phyloP scores from a whole-genome alignment of 2,797 vertebrate species.

The Garrulus glandarius region DNA sequence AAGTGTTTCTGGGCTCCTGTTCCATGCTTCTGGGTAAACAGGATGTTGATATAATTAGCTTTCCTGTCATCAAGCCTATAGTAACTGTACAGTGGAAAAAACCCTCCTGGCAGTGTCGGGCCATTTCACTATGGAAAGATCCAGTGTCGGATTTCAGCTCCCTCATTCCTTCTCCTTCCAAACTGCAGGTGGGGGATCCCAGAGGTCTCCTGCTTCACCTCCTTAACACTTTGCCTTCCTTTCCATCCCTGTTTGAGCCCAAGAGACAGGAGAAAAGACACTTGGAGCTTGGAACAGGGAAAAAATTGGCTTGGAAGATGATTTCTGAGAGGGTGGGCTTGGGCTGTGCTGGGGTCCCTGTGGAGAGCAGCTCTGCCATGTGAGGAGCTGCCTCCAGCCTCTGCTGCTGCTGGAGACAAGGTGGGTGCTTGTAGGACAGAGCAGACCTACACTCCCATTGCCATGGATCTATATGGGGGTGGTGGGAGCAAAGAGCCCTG shows the following conservation, averaged over 20 bases:
- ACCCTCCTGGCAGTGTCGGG: not conserved
- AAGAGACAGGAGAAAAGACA: not conserved
- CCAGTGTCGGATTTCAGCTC: not conserved
- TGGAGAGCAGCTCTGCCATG: not conserved
- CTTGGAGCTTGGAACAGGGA: not conserved
- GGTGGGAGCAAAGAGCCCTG: not conserved
- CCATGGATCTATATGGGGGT: not conserved
- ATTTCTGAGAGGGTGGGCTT: not conserved
- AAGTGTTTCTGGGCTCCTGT: not conserved
- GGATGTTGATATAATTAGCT: conserved; percentile 63
- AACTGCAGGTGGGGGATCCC: not conserved
- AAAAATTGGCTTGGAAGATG: not conserved
- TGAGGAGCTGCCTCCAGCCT: not conserved
- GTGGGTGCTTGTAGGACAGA: not conserved
- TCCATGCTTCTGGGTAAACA: not conserved
- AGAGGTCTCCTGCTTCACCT: not conserved
- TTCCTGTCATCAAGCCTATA: conserved; percentile 50
- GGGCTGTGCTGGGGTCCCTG: not conserved
- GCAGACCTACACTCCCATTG: not conserved
- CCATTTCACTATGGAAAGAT: not conserved
- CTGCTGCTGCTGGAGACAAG: not conserved
- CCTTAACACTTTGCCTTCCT: not conserved
- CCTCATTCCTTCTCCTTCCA: not conserved
- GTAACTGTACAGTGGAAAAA: conserved; percentile 47
- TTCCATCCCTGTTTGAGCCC: not conserved